These are phyloP conservation scores for Artemia sp. DNA, from an alignment of 2,888 invertebrate species.

Conservation along the genomic window DNA sequence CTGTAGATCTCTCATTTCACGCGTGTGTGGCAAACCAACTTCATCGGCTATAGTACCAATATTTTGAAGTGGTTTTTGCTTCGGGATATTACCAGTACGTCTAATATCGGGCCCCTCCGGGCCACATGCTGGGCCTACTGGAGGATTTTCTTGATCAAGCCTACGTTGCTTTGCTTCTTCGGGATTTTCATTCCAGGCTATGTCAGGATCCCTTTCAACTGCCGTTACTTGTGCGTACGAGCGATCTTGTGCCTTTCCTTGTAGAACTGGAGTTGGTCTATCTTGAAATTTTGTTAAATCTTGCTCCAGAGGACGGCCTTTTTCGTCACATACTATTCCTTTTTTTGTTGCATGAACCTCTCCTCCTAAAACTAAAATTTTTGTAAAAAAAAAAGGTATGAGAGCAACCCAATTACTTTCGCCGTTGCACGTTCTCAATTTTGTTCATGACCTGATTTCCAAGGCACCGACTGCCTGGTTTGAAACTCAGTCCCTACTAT, in stretches of 20 bases:
- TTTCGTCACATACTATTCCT: background rate
- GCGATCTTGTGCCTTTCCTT: background rate
- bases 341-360: background rate
- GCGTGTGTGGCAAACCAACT: background rate
- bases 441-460: too few species aligned
- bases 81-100: background rate
- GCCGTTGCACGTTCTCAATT: too few species aligned
- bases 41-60: background rate
- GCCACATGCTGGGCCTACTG: background rate
- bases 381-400: background rate
- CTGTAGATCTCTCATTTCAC: background rate
- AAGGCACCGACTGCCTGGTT: too few species aligned
- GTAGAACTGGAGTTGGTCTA: background rate
- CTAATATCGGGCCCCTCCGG: background rate
- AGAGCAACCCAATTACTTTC: too few species aligned
- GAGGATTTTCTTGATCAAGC: background rate
- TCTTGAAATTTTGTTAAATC: background rate
- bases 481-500: too few species aligned
- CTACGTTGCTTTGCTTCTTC: conserved; percentile 5
- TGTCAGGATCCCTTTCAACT: background rate
- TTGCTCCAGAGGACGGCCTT: conserved; percentile 13
- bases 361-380: background rate
- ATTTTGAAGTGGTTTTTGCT: background rate
- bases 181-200: background rate
- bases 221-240: conserved; percentile 2